Base-by-base conservation (phyloP, 2,113 vertebrate species). In the Anthoscopus minutus region DNA sequence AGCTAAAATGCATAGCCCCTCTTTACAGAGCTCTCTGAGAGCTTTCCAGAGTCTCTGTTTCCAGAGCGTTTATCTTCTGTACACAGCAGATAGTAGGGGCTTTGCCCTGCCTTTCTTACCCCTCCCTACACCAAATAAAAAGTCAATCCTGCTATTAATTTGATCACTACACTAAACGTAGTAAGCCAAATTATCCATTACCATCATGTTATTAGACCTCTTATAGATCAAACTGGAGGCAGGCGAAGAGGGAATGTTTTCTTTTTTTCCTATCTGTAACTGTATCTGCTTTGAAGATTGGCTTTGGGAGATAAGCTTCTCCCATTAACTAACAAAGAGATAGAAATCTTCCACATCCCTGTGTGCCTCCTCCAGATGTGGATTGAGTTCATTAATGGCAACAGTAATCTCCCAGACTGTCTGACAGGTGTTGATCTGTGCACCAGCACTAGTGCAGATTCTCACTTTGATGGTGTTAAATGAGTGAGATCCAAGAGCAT, bases 281-380 rank as follows among this genome's bases (percentile, higher is more conserved):
- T 72, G 24, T 81, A 74, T 93, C 83, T 94, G 48, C 89, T 95
- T 93, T 94, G 94, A 94, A 93, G 77, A 92, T 64, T 24, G 48
- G 57, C 48, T 86, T 95, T 84, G 81, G n/a, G n/a, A n/a, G n/a
- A n/a, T 81, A 79, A 96, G 70, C 44, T 79, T 96, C 73, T 84
- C 25, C 69, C 61, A 61, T 88, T 95, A 91, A 86, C 77, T 92
- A 84, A 96, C 65, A 91, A 93, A 96, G 86, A 94, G 91, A 92
- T 91, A 92, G 61, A 67, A 81, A 89, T 93, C 94, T 96, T 89
- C 86, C 73, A 72, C 69, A 79, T 74, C 48, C 48, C 57, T 57
- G 12, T 71, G 61, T 87, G 86, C 61, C n/a, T 78, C 58, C 65
- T 94, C 73, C 91, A 96, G 93, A 67, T 91, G 81, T 6, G 15